These are phyloP conservation scores for Barypeithes pellucidus DNA, from an alignment of 2,888 invertebrate genomes.

Conservation along the genomic window DNA sequence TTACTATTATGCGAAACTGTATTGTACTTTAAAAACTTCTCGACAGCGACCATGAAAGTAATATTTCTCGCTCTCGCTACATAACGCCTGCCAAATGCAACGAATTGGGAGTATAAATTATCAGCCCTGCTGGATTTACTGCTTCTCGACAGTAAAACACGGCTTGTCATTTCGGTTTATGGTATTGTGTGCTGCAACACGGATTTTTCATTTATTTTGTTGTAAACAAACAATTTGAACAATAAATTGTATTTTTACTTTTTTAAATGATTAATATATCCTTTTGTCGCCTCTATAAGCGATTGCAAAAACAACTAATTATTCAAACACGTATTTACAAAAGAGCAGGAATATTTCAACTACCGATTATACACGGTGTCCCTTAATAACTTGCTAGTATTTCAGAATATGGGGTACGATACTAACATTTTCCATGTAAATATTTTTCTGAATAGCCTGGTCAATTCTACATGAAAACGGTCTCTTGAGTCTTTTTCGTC, in stretches of 20 bases:
- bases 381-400: too few relatives aligned
- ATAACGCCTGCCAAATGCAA: conserved; percentile 19
- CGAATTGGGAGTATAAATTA: conserved; percentile 13
- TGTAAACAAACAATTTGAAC: conserved; percentile 8
- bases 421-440: too few relatives aligned
- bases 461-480: too few relatives aligned
- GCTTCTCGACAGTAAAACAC: conserved; percentile 1
- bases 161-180: neutral
- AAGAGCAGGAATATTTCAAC: too few relatives aligned
- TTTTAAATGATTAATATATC: neutral
- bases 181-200: neutral
- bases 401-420: too few relatives aligned
- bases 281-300: neutral
- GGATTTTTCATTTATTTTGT: conserved; percentile 5
- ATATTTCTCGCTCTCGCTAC: neutral
- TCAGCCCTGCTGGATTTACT: conserved; percentile 1
- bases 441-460: too few relatives aligned
- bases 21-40: conserved; percentile 1
- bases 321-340: too few relatives aligned
- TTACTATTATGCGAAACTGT: neutral
- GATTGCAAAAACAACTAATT: too few relatives aligned
- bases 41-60: neutral
- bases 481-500: too few relatives aligned
- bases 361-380: too few relatives aligned
- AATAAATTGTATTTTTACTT: neutral